Percentiles rank a stretch among this genome's conserved stretches.
Evolutionary conservation across 2,797 vertebrate species (phyloP).

Genomic region (Benthosema pterotum): DNA sequence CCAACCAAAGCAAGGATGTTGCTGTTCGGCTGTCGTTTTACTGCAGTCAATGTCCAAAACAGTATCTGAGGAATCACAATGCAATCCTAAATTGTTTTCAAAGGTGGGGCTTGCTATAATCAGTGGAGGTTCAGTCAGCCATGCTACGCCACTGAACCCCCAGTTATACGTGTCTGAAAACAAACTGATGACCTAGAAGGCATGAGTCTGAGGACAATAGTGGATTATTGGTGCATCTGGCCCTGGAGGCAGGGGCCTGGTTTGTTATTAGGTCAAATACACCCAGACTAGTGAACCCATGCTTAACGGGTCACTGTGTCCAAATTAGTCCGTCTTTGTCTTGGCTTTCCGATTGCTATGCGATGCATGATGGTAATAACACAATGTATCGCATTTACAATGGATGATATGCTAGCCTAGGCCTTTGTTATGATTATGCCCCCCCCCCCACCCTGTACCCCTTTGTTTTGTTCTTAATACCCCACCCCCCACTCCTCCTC

Average conservation of each 20-base stretch:
- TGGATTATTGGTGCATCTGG: slow-evolving; percentile 64
- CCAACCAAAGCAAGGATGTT: slow-evolving; percentile 19
- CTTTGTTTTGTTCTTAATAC: slow-evolving; percentile 11
- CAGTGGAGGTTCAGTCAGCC: slow-evolving; percentile 54
- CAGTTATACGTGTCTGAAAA: slow-evolving; percentile 28
- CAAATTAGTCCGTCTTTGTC: slow-evolving; percentile 16
- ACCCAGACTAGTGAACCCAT: slow-evolving; percentile 16
- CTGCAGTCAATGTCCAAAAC: not conserved
- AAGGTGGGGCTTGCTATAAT: slow-evolving; percentile 23
- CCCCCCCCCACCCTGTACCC: not conserved
- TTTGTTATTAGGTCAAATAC: slow-evolving; percentile 54
- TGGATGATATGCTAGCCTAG: not conserved
- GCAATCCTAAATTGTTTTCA: slow-evolving; percentile 30
- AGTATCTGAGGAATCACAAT: slow-evolving; percentile 10
- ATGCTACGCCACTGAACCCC: slow-evolving; percentile 33
- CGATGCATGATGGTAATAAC: not conserved
- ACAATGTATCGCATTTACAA: not conserved
- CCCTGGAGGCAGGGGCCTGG: slow-evolving; percentile 50
- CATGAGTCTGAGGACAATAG: slow-evolving; percentile 61
- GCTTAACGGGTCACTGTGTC: slow-evolving; percentile 12
- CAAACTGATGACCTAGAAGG: slow-evolving; percentile 68
- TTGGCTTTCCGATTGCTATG: slow-evolving; percentile 17
- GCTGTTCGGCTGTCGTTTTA: slow-evolving; percentile 6
- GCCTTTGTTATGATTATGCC: not conserved
- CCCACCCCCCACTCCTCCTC: slow-evolving; percentile 4